These are phyloP conservation scores for Andricus quercusramuli DNA, from an alignment of 2,888 invertebrate species.

Conservation along the genomic window DNA sequence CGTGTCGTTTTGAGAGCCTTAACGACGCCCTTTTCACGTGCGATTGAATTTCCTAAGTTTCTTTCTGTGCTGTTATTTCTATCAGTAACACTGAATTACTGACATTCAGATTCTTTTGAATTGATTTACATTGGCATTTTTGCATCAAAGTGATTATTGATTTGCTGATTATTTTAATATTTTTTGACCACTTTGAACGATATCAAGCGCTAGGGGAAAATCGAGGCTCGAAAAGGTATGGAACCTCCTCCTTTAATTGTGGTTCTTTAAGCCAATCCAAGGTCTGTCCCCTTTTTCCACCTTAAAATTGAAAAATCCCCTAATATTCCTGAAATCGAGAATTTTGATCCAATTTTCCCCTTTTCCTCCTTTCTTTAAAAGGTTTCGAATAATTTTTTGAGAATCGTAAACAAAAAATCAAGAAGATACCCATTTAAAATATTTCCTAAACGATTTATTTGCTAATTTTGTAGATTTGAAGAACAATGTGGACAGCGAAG, in stretches of 20 bases:
- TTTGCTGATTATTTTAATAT: constrained; percentile 45
- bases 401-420: too few relatives aligned
- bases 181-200: constrained; percentile 55
- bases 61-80: not conserved
- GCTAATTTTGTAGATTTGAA: too few relatives aligned
- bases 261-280: not conserved
- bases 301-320: too few relatives aligned
- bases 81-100: not conserved
- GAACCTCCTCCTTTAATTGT: constrained; percentile 44
- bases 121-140: not conserved
- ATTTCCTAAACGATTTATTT: too few relatives aligned
- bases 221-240: constrained; percentile 64
- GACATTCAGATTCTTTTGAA: constrained; percentile 45
- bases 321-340: too few relatives aligned
- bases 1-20: not conserved
- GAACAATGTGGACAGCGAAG: too few relatives aligned
- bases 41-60: not conserved
- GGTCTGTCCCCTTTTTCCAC: too few relatives aligned
- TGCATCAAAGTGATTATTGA: not conserved
- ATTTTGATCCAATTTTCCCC: too few relatives aligned
- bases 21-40: not conserved
- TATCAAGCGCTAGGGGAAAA: constrained; percentile 62
- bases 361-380: too few relatives aligned
- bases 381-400: too few relatives aligned
- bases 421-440: too few relatives aligned